Conservation (phyloP, 2,888 invertebrate species). For the Linnaemya vulpina region DNA sequence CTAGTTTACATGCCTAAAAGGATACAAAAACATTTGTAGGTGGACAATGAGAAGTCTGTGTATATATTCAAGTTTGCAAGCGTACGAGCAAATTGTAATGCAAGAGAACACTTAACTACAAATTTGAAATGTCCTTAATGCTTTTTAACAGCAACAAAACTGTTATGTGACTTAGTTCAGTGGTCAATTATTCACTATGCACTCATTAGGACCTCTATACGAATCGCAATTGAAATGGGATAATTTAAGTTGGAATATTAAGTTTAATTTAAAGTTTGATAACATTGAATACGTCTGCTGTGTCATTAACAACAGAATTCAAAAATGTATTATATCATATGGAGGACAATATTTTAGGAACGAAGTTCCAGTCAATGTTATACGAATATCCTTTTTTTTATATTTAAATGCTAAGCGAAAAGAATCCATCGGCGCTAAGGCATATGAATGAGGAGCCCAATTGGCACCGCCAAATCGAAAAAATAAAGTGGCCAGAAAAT, state of each 20-base stretch:
- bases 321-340: background rate
- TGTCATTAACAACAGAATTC: background rate
- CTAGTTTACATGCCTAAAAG: slow-evolving; percentile 15
- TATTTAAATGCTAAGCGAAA: too few relatives aligned
- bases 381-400: too few relatives aligned
- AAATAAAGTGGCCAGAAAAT: too few relatives aligned
- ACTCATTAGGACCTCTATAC: slow-evolving; percentile 13
- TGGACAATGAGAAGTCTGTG: background rate
- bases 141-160: slow-evolving; percentile 38
- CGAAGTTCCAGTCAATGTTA: background rate
- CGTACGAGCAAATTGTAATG: slow-evolving; percentile 8
- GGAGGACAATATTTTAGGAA: background rate
- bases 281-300: background rate
- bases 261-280: background rate
- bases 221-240: slow-evolving; percentile 21
- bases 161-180: slow-evolving; percentile 40
- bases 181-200: slow-evolving; percentile 44
- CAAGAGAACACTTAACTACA: slow-evolving; percentile 11
- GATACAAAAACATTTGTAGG: slow-evolving; percentile 35
- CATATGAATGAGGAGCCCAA: too few relatives aligned
- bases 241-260: slow-evolving; percentile 15
- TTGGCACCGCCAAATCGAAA: too few relatives aligned
- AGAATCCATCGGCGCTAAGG: too few relatives aligned
- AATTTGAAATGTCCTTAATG: slow-evolving; percentile 37
- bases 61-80: background rate